Base-by-base conservation (phyloP, 2,797 vertebrate species). In the Chrysocyon brachyurus region DNA sequence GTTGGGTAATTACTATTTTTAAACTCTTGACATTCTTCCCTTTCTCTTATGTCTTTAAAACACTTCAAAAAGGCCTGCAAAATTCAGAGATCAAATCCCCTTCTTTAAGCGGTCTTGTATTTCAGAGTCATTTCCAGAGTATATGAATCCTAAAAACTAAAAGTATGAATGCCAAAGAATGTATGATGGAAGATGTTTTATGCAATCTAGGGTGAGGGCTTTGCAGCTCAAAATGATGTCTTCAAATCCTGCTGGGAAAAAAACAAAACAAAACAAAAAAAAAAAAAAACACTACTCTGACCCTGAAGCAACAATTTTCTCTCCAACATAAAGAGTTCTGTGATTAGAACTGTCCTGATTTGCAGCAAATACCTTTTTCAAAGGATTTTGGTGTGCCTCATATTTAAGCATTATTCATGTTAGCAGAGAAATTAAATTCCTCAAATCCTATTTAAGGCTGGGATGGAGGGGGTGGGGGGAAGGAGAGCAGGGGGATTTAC, bases 391-490 rank as follows among this genome's bases (percentile, higher is more conserved):
- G 0, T 0, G 12, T 95, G 52, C 83, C 68, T 96, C 16, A 0
- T 3, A 91, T 96, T 96, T 97, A 96, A 95, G n/a, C 22, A 89
- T 79, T 96, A 97, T 72, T 97, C 90, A 87, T 0, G 0, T 96
- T 96, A 91, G 86, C 93, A 46, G 94, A 61, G 64, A 97, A 98
- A 98, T 98, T 98, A 97, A 98, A 98, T 98, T 98, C 75, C 79
- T 98, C 1, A 16, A 94, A 95, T 98, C 83, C 93, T 92, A 64
- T 96, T 96, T 98, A 96, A 97, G 91, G 68, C 59, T 1, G 7
- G 96, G 78, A 64, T 95, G 22, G 21, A 49, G 57, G 22, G 40
- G 72, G 36, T 77, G 22, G 54, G 57, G 22, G 40, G 72, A 46
- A 79, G 22, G 83, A 77, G 64, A 79, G 94, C 61, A 88, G 40